These are phyloP conservation scores for Murina feae DNA, from an alignment of 2,113 vertebrate species.

Conservation along the genomic window DNA sequence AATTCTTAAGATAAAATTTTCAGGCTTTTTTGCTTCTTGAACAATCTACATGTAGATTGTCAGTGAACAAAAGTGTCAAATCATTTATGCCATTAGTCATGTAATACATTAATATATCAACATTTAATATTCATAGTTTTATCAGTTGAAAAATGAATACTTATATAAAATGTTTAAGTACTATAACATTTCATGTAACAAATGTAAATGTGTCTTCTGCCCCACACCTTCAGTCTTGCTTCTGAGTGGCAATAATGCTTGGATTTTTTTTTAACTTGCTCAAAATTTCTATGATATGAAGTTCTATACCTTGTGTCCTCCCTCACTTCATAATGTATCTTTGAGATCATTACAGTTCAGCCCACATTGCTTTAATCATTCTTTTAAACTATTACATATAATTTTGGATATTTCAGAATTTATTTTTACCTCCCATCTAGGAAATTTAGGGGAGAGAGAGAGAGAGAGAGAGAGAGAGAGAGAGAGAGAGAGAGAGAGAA, in stretches of 20 bases:
- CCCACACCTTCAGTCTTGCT: background rate
- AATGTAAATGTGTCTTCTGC: background rate
- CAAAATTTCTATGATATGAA: background rate
- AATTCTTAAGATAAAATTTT: slow-evolving; percentile 17
- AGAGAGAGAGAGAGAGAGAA: background rate
- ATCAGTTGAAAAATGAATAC: background rate
- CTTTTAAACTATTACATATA: background rate
- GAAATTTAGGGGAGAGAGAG: background rate
- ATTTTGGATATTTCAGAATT: background rate
- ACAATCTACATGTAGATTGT: background rate
- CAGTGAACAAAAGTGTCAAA: background rate
- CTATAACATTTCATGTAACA: background rate
- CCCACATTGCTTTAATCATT: background rate
- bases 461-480: background rate
- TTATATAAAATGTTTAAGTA: background rate
- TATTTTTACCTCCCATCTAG: background rate
- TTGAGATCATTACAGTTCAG: background rate
- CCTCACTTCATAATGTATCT: background rate
- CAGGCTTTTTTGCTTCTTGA: background rate
- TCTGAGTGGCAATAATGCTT: background rate
- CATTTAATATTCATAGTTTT: background rate
- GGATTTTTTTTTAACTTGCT: background rate
- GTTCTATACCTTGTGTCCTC: background rate
- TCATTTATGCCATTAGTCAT: background rate
- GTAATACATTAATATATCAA: background rate